Percentiles rank a stretch among this genome's conserved stretches.
Conservation (phyloP, 2,888 invertebrate genomes). For the Lochmaea crataegi region DNA sequence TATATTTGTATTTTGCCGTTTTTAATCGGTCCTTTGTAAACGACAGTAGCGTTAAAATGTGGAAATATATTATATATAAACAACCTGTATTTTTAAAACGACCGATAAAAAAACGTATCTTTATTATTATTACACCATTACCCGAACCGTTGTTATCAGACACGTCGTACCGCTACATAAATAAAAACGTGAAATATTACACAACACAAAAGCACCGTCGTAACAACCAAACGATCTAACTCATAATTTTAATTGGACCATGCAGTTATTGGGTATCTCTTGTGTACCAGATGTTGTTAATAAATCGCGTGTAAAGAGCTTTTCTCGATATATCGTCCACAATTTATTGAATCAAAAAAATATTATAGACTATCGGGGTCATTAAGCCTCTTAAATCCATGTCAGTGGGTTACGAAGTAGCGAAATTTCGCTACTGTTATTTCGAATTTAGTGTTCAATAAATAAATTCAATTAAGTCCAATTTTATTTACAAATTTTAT, state of each 20-base stretch:
- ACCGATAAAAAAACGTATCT: neutral
- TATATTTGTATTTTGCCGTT: neutral
- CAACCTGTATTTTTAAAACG: neutral
- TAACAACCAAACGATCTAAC: neutral
- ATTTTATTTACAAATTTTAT: neutral
- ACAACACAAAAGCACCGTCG: neutral
- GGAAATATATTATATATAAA: neutral
- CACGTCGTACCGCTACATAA: neutral
- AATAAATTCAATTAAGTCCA: neutral
- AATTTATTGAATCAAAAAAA: neutral
- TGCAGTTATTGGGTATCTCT: neutral
- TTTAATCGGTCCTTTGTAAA: neutral
- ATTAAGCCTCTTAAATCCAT: constrained; percentile 7
- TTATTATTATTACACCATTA: neutral
- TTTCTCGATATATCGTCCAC: constrained; percentile 5
- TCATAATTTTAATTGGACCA: neutral
- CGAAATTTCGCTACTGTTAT: neutral
- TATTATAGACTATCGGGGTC: neutral
- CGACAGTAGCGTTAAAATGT: neutral
- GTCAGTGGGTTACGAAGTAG: constrained; percentile 2
- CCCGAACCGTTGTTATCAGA: neutral
- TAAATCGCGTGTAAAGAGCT: neutral
- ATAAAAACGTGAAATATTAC: neutral
- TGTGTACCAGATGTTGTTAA: constrained; percentile 7
- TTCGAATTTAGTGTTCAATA: neutral